Evolutionary conservation across 2,888 invertebrate species (phyloP).

Genomic region (Synergus itoensis): DNA sequence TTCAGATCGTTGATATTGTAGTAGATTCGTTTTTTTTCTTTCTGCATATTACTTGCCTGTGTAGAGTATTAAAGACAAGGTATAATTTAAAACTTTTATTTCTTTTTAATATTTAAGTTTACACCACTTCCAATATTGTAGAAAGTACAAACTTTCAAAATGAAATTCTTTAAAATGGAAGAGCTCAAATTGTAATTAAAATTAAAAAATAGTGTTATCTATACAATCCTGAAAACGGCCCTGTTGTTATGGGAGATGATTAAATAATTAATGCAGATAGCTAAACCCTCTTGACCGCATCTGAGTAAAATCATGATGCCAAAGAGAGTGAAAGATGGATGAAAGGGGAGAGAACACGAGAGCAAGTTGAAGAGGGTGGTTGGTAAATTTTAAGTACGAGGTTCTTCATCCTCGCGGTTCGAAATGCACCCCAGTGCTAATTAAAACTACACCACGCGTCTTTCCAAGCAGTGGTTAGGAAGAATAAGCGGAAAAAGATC

Average conservation of each 20-base stretch:
- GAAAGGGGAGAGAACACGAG: conserved; percentile 36
- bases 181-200: no score
- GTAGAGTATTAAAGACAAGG: no score
- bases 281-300: conserved; percentile 5
- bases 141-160: no score
- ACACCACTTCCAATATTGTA: no score
- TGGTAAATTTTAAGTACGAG: conserved; percentile 52
- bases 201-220: no score
- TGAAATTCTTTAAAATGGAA: no score
- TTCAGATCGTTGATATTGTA: not conserved
- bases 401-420: conserved; percentile 52
- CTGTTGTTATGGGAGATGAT: not conserved
- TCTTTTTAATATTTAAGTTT: no score
- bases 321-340: conserved; percentile 15
- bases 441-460: conserved; percentile 70
- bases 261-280: not conserved
- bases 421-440: conserved; percentile 59
- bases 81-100: no score
- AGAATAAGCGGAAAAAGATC: conserved; percentile 73
- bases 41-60: no score
- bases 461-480: conserved; percentile 71
- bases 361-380: conserved; percentile 38
- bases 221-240: no score
- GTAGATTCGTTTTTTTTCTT: not conserved
- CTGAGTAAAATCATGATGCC: conserved; percentile 14